A percentile compares a stretch with the other conserved stretches of the same genome.
These are phyloP conservation scores for Callinectes sapidus DNA, from an alignment of 2,888 invertebrate species.

Conservation along the genomic window DNA sequence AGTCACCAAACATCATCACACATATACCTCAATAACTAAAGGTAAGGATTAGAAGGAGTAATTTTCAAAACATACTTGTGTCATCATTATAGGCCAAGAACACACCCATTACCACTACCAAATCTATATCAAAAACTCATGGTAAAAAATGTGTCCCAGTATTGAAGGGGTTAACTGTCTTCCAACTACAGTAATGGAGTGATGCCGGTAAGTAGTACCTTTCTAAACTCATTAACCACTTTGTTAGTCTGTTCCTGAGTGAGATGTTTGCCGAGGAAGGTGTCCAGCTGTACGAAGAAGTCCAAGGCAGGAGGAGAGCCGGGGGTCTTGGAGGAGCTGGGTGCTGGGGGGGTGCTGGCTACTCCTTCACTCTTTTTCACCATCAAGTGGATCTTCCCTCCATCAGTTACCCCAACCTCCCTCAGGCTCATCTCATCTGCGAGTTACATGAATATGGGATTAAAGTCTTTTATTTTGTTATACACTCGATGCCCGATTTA, in stretches of 20 bases:
- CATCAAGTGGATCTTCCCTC: slow-evolving; percentile 65
- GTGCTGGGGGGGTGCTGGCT: slow-evolving; percentile 4
- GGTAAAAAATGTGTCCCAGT: too few relatives aligned
- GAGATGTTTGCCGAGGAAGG: slow-evolving; percentile 63
- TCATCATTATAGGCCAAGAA: too few relatives aligned
- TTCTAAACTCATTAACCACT: slow-evolving; percentile 68
- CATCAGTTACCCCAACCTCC: slow-evolving; percentile 60
- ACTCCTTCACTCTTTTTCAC: slow-evolving; percentile 59
- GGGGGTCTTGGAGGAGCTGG: slow-evolving; percentile 50
- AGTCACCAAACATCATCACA: neutral
- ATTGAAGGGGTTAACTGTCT: too few relatives aligned
- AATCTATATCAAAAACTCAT: too few relatives aligned
- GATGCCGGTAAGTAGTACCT: slow-evolving; percentile 36
- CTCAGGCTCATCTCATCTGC: slow-evolving; percentile 49
- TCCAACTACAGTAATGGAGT: too few relatives aligned
- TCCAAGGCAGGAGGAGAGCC: slow-evolving; percentile 38
- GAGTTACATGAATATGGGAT: neutral
- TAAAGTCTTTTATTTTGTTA: too few relatives aligned
- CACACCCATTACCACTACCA: too few relatives aligned
- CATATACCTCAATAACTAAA: neutral
- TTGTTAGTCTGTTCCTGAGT: slow-evolving; percentile 62
- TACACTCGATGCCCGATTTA: too few relatives aligned
- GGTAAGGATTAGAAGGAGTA: neutral
- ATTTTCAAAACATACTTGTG: too few relatives aligned
- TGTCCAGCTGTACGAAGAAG: slow-evolving; percentile 62